Percentiles rank a stretch among this genome's conserved stretches.
Conservation (phyloP, 2,888 invertebrate species). For the Neuroscelio doddi region DNA sequence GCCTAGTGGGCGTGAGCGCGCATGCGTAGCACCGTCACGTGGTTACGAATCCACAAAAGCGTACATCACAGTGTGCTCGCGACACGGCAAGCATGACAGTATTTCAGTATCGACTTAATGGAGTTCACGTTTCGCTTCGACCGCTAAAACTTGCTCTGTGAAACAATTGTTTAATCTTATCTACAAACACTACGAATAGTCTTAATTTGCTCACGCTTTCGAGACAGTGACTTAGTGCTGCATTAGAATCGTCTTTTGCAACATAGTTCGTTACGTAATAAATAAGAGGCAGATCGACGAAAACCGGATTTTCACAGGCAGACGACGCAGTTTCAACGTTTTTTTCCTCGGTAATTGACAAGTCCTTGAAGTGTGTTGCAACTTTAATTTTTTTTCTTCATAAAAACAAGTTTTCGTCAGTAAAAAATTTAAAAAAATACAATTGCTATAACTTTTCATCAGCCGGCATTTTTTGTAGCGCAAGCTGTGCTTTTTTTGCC, state of each 20-base stretch:
- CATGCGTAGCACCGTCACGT: slow-evolving; percentile 18
- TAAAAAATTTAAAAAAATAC: neutral
- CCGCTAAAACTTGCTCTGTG: neutral
- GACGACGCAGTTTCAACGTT: slow-evolving; percentile 4
- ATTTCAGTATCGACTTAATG: slow-evolving; percentile 5
- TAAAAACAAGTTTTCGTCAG: neutral
- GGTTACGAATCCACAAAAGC: slow-evolving; percentile 18
- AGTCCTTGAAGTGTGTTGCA: neutral
- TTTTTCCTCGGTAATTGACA: slow-evolving; percentile 2
- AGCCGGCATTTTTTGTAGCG: slow-evolving; percentile 36
- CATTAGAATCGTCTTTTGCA: neutral
- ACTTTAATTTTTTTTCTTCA: neutral
- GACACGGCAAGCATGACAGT: slow-evolving; percentile 14
- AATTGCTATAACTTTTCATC: slow-evolving; percentile 18
- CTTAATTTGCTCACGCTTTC: no score
- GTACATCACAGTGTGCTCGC: slow-evolving; percentile 2
- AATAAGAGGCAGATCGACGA: neutral
- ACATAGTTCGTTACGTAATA: slow-evolving; percentile 8
- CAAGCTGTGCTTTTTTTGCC: slow-evolving; percentile 45
- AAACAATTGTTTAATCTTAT: neutral
- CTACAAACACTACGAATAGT: no score
- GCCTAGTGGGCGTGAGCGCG: slow-evolving; percentile 10
- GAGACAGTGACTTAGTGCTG: neutral
- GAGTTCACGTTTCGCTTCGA: neutral
- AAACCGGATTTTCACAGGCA: neutral